Conservation (phyloP, 2,113 vertebrate species). For the Blennius ocellaris region DNA sequence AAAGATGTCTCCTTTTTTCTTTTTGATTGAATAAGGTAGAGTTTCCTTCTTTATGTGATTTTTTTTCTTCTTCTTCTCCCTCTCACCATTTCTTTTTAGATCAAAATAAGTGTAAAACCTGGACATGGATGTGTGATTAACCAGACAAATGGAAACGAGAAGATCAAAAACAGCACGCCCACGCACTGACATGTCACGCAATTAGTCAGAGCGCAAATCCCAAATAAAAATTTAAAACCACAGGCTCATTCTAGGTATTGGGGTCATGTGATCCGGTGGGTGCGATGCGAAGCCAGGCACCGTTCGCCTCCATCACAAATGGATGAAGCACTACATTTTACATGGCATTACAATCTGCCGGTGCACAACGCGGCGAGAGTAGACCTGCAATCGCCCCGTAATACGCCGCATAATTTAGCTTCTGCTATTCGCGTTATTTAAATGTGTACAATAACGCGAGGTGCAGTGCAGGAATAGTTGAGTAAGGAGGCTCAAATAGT, state of each 20-base stretch:
- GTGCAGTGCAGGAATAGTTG: too few species aligned
- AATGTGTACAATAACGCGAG: too few species aligned
- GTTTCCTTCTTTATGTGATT: constrained; percentile 24
- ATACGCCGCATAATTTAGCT: too few species aligned
- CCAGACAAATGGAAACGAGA: background rate
- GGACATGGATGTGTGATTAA: background rate
- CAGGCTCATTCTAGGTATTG: background rate
- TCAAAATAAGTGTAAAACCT: constrained; percentile 6
- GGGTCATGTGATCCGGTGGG: constrained; percentile 3
- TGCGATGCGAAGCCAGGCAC: background rate
- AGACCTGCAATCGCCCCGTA: too few species aligned
- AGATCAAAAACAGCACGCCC: background rate
- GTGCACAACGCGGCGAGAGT: too few species aligned
- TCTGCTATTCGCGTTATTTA: too few species aligned
- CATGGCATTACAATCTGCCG: constrained; percentile 18
- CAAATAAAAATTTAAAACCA: background rate
- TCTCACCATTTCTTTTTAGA: background rate
- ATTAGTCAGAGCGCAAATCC: background rate
- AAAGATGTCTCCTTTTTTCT: constrained; percentile 9
- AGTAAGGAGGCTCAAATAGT: too few species aligned
- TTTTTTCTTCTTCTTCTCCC: constrained; percentile 9
- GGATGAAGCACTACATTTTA: constrained; percentile 34
- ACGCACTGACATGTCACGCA: background rate
- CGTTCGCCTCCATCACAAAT: constrained; percentile 8
- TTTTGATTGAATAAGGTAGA: constrained; percentile 20